Base-by-base conservation (phyloP, 2,113 vertebrate genomes). In the Apeltes quadracus region DNA sequence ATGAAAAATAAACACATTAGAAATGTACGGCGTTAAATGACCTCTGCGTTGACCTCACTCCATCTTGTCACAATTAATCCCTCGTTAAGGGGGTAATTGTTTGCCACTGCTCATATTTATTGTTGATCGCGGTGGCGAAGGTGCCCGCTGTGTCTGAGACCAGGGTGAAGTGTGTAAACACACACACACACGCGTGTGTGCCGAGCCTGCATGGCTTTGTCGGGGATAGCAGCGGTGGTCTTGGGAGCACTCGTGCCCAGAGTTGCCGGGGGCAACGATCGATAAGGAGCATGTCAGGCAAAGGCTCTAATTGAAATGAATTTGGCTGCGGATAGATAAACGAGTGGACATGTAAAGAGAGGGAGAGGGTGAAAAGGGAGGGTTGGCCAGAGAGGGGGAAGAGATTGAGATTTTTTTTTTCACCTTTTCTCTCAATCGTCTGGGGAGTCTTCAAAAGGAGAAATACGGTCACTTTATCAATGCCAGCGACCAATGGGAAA, bases 1-100 rank as follows among this genome's bases (percentile, higher is more conserved):
- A 94, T 90, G 89, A 94, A 95, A n/a, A 95, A 95, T 94, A 96
- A 95, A 96, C 94, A 93, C 90, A 92, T 92, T 92, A 92, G 86
- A 88, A 90, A 93, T 91, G 91, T 88, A 79, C 87, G 78, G 84
- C 86, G 78, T 81, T 78, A 78, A 84, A 58, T 82, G 77, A 90
- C 82, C 89, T 84, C 86, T 89, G 83, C 46, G 75, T 34, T 85
- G 87, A 89, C 88, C 90, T 92, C 90, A 88, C 91, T 94, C 91
- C 89, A 92, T 93, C 89, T 90, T 90, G 90, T 90, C 91, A 92
- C 88, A 93, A 93, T 94, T 91, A 94, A 93, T 92, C 88, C 90
- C 91, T 93, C 90, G 88, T 93, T 94, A 93, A 89, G 82, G 77
- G 83, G 90, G 85, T 93, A 94, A 94, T 94, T 93, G 92, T 93